Percentiles rank a stretch among this genome's conserved stretches.
These are phyloP conservation scores for Neotragus moschatus DNA, from an alignment of 2,113 vertebrate species.

Conservation along the genomic window DNA sequence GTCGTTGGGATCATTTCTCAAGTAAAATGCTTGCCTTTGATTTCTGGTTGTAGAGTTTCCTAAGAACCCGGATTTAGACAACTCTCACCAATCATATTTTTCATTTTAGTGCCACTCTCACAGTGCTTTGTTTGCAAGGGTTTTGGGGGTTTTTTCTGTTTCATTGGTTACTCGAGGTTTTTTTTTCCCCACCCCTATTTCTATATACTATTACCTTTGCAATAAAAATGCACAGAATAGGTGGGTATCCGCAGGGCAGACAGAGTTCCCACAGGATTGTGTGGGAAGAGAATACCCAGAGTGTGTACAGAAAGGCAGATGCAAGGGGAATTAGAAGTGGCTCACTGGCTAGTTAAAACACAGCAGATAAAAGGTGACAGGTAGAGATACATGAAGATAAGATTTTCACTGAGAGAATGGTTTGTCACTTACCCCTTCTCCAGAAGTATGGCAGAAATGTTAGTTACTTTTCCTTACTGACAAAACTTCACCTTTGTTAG, in stretches of 20 bases:
- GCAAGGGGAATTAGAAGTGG: background rate
- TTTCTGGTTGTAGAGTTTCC: background rate
- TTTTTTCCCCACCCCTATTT: background rate
- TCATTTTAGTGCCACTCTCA: background rate
- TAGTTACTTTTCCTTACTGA: background rate
- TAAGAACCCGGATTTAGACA: background rate
- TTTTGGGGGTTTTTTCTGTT: background rate
- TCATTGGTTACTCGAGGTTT: background rate
- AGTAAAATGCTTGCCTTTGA: background rate
- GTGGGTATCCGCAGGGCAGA: background rate
- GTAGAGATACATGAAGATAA: background rate
- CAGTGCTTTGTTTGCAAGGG: background rate
- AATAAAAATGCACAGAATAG: background rate
- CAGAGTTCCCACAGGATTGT: background rate
- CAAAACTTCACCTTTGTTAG: background rate
- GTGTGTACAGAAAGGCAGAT: background rate
- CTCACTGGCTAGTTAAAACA: background rate
- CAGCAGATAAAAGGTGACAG: background rate
- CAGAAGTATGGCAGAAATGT: background rate
- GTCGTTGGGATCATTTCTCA: background rate
- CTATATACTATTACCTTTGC: background rate
- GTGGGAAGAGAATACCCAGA: background rate
- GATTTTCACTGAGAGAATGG: background rate
- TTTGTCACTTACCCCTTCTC: background rate
- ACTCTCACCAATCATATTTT: background rate